Evolutionary conservation across 23 tunicate species (phyloP), one percentile per base, ranked within the genome.

Genomic region (Diplosoma virens): DNA sequence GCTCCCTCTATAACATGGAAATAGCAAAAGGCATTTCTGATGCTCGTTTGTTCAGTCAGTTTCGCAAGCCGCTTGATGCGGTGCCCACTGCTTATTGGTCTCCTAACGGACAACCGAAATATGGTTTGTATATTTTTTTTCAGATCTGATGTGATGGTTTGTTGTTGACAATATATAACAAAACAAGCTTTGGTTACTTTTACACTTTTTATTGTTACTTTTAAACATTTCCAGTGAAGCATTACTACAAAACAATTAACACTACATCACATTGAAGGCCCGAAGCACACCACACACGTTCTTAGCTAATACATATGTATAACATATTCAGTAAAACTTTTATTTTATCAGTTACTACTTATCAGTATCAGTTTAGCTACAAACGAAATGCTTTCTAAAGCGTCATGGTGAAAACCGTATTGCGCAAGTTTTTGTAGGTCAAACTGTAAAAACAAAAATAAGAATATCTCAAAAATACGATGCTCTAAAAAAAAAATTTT

Each of bases 61-160:
- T 58, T n/a, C 21, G 24, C 65, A 58, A 58, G 21, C 21, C 65
- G 65, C 26, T 58, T 58, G 25, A 58, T 58, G 65, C 25, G 26
- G 7, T 23, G 25, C 65, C 65, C 26, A 23, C 65, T 58, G 24
- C 25, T 58, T n/a, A 17, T 58, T 58, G 25, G 26, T 58, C 65
- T 58, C 65, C 65, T n/a, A 58, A 9, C n/a, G 65, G 26, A 58
- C 65, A 58, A 58, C 65, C 65, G 65, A 58, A 58, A 58, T 9
- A 58, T 22, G n/a, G 65, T 58, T 58, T 58, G 65, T 58, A 58
- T 58, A 41, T 41, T 41, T 41, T 41, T 41, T 41, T 41, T 41
- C 50, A 41, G 50, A 41, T 41, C 50, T 41, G 50, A 41, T 14
- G 50, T 41, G 9, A 14, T 41, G 50, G 14, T 14, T 41, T 41